Evolutionary conservation across 2,113 vertebrate species (phyloP).

Genomic region (Natator depressus): DNA sequence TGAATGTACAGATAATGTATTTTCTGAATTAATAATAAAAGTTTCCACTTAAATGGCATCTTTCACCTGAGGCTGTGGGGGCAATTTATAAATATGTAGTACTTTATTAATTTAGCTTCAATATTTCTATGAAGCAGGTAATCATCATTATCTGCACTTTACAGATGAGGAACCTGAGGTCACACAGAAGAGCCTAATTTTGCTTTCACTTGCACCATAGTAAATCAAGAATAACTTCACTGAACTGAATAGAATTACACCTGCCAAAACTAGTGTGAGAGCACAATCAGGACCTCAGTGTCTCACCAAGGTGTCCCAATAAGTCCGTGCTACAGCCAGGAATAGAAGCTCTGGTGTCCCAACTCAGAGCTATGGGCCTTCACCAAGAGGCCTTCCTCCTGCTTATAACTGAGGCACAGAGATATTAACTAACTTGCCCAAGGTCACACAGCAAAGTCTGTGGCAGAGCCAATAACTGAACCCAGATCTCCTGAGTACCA

Average conservation of each 20-base stretch:
- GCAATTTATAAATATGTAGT: background rate
- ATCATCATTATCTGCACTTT: background rate
- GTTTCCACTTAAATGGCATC: background rate
- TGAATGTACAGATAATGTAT: background rate
- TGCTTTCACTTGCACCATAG: background rate
- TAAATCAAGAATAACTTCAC: background rate
- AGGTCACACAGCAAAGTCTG: background rate
- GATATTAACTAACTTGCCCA: constrained; percentile 8
- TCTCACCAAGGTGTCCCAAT: background rate
- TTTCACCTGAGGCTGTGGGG: background rate
- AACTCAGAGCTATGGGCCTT: constrained; percentile 3
- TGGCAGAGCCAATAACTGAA: background rate
- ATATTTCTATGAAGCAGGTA: background rate
- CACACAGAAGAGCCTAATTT: background rate
- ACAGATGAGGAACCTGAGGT: background rate
- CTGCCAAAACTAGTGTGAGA: background rate
- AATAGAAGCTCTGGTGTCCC: constrained; percentile 2
- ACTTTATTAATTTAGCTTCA: background rate
- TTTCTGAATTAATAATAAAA: constrained; percentile 13
- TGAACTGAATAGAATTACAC: background rate
- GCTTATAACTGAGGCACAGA: background rate
- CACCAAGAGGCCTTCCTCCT: background rate
- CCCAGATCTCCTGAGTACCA: background rate
- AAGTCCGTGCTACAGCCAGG: background rate
- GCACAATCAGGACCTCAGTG: background rate